Evolutionary conservation across 2,113 vertebrate genomes (phyloP), one percentile per base, ranked within the genome.

Genomic region (Lipophrys pholis): DNA sequence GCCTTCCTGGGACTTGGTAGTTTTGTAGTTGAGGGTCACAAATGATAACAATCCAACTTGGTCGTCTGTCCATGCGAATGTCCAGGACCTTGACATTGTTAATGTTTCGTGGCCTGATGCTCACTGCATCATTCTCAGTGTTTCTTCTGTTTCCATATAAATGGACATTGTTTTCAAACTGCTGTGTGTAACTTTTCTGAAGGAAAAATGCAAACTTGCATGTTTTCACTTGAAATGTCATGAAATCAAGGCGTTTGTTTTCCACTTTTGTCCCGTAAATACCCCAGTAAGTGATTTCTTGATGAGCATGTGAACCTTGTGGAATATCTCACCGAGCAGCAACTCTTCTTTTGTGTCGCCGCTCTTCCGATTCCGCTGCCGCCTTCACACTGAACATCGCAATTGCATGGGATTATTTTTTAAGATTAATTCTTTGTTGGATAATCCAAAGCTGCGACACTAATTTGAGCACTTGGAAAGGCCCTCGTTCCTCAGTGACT

Each of bases 391-490:
- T 58, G 52, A 64, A 60, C 65, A 30, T 41, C 10, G 8, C 40
- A 50, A 56, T 5, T 54, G 49, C 58, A 6, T 7, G 6, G 41
- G 46, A 64, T 83, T 73, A 11, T 65, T 73, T 58, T 60, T 12
- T 41, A 11, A 45, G 65, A 81, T 67, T 54, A 63, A 38, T 69
- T 55, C 51, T 60, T 56, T 80, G 66, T 72, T 54, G 38, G 6
- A 2, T 69, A 40, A 69, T 72, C 65, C 72, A 49, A 80, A 81
- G 61, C 69, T 16, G 49, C 43, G 63, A 46, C 8, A 49, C 57
- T 75, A 49, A 78, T 78, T 39, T 40, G 4, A 73, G 17, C 53
- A 9, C 61, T 54, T 43, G 11, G 46, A 39, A 66, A 59, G 14
- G 7, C 6, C 39, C 12, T 53, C 40, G 1, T 17, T 62, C 48